Conservation (phyloP, 2,888 invertebrate species). For the Tenthredo scrophulariae region DNA sequence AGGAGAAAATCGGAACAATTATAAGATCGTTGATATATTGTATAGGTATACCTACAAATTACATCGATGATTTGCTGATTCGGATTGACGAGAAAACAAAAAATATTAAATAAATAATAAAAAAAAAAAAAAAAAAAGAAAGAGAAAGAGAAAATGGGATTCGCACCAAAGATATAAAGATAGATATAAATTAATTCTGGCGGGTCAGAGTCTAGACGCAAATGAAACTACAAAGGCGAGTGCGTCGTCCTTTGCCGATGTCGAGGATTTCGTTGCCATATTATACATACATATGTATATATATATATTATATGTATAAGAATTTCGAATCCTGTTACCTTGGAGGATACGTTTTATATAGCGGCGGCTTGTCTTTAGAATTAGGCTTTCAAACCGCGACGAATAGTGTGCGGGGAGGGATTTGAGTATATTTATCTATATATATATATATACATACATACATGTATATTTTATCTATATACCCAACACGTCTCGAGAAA, state of each 20-base stretch:
- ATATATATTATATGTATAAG: background rate
- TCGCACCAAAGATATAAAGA: background rate
- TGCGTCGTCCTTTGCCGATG: background rate
- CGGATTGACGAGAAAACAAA: background rate
- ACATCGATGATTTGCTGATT: background rate
- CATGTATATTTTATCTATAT: too few relatives aligned
- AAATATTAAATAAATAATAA: too few relatives aligned
- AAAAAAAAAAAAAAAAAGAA: background rate
- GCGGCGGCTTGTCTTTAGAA: background rate
- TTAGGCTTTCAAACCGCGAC: background rate
- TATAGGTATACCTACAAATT: background rate
- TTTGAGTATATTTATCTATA: background rate
- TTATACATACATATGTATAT: background rate
- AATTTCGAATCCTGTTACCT: conserved; percentile 10
- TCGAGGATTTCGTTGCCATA: background rate
- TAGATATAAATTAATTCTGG: background rate
- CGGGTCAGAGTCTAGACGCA: conserved; percentile 13
- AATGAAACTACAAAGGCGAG: conserved; percentile 13
- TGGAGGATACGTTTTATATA: background rate
- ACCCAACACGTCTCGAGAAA: background rate
- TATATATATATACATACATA: background rate
- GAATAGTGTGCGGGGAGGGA: background rate
- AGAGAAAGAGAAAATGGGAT: background rate
- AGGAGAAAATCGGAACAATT: background rate
- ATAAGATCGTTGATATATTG: background rate